Base-by-base conservation (phyloP, 2,797 vertebrate species). In the Gallirallus australis region DNA sequence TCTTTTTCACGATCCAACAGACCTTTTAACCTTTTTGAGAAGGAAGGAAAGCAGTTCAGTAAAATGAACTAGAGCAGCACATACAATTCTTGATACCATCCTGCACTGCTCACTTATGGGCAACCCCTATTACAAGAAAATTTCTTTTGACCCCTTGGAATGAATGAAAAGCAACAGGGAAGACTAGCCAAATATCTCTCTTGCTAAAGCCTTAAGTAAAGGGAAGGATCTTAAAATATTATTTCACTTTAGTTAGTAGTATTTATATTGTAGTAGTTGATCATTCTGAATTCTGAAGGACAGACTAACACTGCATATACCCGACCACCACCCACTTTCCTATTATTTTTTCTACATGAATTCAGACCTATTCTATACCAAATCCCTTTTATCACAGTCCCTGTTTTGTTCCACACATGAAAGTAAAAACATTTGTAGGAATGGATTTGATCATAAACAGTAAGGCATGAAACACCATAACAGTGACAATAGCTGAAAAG, bases 1-100 rank as follows among this genome's bases (percentile, higher is more conserved):
- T 99, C 99, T 93, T 99, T 99, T 85, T 99, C 99, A 72, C 98
- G 98, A 87, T 99, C 99, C 92, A 98, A 92, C 69, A 98, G 97
- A 71, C 98, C 98, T 97, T 99, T 99, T 81, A 99, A 97, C 92
- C 99, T 99, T 96, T 91, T 60, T 15, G 35, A 93, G 25, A 69
- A 9, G 4, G 4, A 89, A 93, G 15, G 9, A 82, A 81, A 76
- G 71, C 12, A 42, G 24, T 63, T 20, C 89, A 59, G 24, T 21
- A 66, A 69, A 72, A 75, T 18, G 52, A 3, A n/a, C 9, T 45
- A 70, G 7, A 83, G 16, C 28, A 50, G 57, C 11, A 90, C 23
- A 3, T 33, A 28, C 7, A 31, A 71, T 30, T 52, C 50, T 37
- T 5, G 1, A 57, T 11, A 86, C 24, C 18, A 15, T 63, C 76